These are phyloP conservation scores for Sandelia bainsii DNA, from an alignment of 2,797 vertebrate genomes.

Conservation along the genomic window DNA sequence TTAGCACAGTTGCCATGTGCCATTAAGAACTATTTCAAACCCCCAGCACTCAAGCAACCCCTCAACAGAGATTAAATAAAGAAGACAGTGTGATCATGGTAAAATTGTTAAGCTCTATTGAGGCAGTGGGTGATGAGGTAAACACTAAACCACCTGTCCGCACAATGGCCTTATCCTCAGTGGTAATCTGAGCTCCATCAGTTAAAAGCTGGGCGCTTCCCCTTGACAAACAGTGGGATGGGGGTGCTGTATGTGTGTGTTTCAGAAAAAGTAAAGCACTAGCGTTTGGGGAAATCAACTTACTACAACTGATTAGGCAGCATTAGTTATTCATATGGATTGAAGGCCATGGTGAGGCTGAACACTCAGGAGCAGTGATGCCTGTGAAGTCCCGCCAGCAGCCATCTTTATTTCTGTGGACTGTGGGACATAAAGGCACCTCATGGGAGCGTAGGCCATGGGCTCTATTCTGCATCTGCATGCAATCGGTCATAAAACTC, in stretches of 20 bases:
- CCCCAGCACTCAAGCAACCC: not conserved
- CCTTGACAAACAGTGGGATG: slow-evolving; percentile 40
- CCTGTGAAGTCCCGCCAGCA: slow-evolving; percentile 54
- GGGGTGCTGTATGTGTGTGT: slow-evolving; percentile 31
- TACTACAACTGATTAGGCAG: slow-evolving; percentile 66
- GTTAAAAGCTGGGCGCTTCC: slow-evolving; percentile 42
- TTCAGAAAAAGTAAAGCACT: slow-evolving; percentile 57
- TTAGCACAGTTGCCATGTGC: slow-evolving; percentile 21
- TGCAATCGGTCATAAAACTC: slow-evolving; percentile 77
- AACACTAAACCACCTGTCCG: slow-evolving; percentile 56
- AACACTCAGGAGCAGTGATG: slow-evolving; percentile 50
- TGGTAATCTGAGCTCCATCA: slow-evolving; percentile 61
- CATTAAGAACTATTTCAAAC: slow-evolving; percentile 16
- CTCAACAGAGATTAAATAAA: slow-evolving; percentile 24
- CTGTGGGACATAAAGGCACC: slow-evolving; percentile 61
- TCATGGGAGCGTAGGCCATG: slow-evolving; percentile 62
- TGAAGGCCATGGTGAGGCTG: slow-evolving; percentile 33
- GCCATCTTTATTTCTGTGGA: slow-evolving; percentile 71
- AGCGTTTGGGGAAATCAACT: slow-evolving; percentile 74
- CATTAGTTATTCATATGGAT: slow-evolving; percentile 69
- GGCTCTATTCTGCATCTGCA: slow-evolving; percentile 57
- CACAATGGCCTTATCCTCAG: slow-evolving; percentile 63
- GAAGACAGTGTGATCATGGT: slow-evolving; percentile 5
- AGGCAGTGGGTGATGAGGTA: slow-evolving; percentile 52
- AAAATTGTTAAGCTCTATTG: slow-evolving; percentile 26